Conservation (phyloP, 2,113 vertebrate species). For the Xiphias gladius region DNA sequence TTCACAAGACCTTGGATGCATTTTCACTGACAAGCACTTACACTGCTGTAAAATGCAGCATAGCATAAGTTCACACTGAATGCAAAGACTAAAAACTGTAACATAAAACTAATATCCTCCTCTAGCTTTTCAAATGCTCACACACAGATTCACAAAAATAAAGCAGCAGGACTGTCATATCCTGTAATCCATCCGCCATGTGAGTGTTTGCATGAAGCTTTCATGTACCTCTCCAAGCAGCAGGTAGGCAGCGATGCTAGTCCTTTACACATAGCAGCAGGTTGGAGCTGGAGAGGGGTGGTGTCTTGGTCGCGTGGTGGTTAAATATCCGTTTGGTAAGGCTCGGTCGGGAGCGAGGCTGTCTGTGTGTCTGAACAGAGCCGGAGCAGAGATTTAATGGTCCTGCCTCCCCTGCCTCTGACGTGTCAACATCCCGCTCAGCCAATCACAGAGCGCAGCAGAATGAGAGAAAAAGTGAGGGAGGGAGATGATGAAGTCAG, state of each 20-base stretch:
- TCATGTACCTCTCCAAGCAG: conserved; percentile 92
- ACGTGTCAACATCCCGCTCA: conserved; percentile 66
- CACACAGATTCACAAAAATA: conserved; percentile 2
- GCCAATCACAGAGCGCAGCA: conserved; percentile 72
- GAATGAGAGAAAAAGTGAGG: background rate
- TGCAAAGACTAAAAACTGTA: background rate
- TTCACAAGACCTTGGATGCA: background rate
- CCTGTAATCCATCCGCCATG: background rate
- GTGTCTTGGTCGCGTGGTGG: background rate
- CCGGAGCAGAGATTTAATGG: conserved; percentile 80
- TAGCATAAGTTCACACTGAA: background rate
- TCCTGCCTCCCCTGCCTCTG: conserved; percentile 53
- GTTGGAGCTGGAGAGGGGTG: background rate
- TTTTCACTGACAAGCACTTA: too few relatives aligned
- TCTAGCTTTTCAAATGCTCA: conserved; percentile 11
- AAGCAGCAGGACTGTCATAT: background rate
- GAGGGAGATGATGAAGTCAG: background rate
- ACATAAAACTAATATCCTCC: background rate
- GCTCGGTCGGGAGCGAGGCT: conserved; percentile 45
- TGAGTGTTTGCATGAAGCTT: conserved; percentile 3
- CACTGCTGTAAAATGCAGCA: too few relatives aligned
- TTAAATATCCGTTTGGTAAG: conserved; percentile 67
- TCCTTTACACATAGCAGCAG: conserved; percentile 88
- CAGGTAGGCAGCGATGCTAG: conserved; percentile 84
- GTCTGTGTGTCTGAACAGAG: conserved; percentile 57